Evolutionary conservation across 2,797 vertebrate species (phyloP), one percentile per base, ranked within the genome.

Genomic region (Lepus oiostolus): DNA sequence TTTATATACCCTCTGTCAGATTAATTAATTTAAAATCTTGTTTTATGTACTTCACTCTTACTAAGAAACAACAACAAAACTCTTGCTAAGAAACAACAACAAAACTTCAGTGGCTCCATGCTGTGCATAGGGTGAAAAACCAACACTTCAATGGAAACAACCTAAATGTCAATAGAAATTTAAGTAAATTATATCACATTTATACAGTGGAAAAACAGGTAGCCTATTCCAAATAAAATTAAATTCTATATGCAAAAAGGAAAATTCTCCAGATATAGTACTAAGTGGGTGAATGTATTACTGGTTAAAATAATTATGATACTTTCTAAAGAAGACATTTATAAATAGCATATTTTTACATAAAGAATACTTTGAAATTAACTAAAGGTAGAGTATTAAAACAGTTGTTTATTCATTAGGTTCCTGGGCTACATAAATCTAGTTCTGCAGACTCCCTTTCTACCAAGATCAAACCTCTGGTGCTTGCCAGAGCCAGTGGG

Each of bases 401-500:
- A 50, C 0, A 1, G 19, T 7, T 4, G 16, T 96, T 92, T 96
- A 42, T 35, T 89, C 67, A 90, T 1, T 95, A 99, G 99, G 98
- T 99, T 93, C 97, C 99, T 71, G 99, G 99, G 85, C 98, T 99
- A 32, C 97, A 92, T 1, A 98, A 98, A 95, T 96, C 97, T 1
- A 98, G 80, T 88, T 97, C 98, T 75, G 28, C 70, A 60, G 97
- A 91, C 63, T 98, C 91, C 0, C 90, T 12, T 72, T 96, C 93
- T 82, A 97, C 93, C 12, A 99, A 98, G 95, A 95, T 98, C 76
- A 98, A 95, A 67, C 93, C 97, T 5, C 67, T 98, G 35, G 35
- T 97, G 17, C 98, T 98, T 0, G 99, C 99, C 85, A 98, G 99
- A 97, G 99, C 96, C 93, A 99, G 99, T 0, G 99, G 99, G 1